phyloP scores from a whole-genome alignment of 2,797 vertebrate genomes.

The Synaphobranchus kaupii region DNA sequence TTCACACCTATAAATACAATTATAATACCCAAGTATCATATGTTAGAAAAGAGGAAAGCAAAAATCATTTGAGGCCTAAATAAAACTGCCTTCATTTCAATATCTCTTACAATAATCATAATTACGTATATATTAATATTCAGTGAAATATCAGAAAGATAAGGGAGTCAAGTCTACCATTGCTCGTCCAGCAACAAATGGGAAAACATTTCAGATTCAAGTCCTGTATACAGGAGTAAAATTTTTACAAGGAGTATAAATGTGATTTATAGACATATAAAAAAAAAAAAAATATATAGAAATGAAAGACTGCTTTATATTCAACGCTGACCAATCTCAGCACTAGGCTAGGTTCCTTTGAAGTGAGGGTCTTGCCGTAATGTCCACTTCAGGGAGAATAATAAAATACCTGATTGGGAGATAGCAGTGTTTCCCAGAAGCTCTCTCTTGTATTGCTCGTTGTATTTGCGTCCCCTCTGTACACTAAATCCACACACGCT shows the following conservation, averaged over 20 bases:
- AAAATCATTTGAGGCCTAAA: constrained; percentile 41
- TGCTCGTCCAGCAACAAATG: constrained; percentile 29
- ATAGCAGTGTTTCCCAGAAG: constrained; percentile 41
- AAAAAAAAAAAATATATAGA: neutral
- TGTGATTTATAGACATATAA: constrained; percentile 21
- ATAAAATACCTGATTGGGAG: constrained; percentile 49
- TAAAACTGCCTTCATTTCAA: constrained; percentile 37
- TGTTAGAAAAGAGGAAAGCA: constrained; percentile 62
- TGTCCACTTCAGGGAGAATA: neutral
- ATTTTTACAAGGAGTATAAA: constrained; percentile 28
- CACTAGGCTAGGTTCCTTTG: neutral
- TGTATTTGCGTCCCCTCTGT: constrained; percentile 49
- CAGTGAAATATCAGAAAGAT: constrained; percentile 1
- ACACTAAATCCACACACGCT: constrained; percentile 38
- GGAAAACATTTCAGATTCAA: constrained; percentile 17
- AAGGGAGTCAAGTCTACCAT: constrained; percentile 2
- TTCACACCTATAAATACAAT: constrained; percentile 68
- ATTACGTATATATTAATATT: constrained; percentile 15
- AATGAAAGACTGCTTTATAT: constrained; percentile 25
- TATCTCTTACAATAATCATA: constrained; percentile 21
- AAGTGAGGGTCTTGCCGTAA: neutral
- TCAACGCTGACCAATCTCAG: constrained; percentile 12
- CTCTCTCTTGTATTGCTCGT: constrained; percentile 54
- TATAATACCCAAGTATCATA: constrained; percentile 55
- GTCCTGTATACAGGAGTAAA: constrained; percentile 1